Base-by-base conservation (phyloP, 2,113 vertebrate genomes). In the Xiphophorus hellerii region DNA sequence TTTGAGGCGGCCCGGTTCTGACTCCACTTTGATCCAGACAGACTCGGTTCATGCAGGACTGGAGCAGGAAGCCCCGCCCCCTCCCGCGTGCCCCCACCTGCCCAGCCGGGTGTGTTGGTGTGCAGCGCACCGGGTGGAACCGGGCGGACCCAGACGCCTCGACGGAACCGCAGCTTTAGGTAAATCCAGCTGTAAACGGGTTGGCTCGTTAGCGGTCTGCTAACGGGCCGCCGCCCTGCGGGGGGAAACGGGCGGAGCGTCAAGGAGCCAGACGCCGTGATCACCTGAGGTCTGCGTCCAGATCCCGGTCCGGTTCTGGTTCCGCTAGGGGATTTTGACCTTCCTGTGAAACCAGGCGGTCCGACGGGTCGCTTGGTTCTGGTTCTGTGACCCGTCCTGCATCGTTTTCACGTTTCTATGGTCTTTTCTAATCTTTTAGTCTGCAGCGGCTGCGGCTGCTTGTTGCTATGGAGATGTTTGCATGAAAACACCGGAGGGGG, bases 381-480 rank as follows among this genome's bases (percentile, higher is more conserved):
- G 44, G 15, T 48, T 17, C 27, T 30, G 27, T 62, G 27, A 37
- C 10, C 10, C 2, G 35, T 58, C 42, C 73, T 80, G 63, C 69
- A 62, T 82, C 48, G 84, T 82, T 84, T 29, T 29, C 73, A 61
- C 71, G 72, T 89, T 90, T 85, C 39, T 69, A 85, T 67, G 11
- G 74, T 1, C 70, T 82, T 90, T 93, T 92, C 62, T 92, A 81
- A 48, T 78, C 65, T 78, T 65, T 72, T 44, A 51, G 80, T 85
- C 62, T 58, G 22, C 51, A 54, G 48, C 71, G 35, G 39, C 62
- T 51, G 13, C 6, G 25, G 88, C 86, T 69, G 88, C 89, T 87
- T 89, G 87, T 69, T 87, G 70, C 72, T 5, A 67, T 66, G 62
- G 63, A 42, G 3, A 60, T 66, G 73, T 84, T 88, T 94, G 93